Percentiles rank a stretch among this genome's conserved stretches.
phyloP scores from a whole-genome alignment of 2,888 invertebrate species.

The Allolobophora icterica region DNA sequence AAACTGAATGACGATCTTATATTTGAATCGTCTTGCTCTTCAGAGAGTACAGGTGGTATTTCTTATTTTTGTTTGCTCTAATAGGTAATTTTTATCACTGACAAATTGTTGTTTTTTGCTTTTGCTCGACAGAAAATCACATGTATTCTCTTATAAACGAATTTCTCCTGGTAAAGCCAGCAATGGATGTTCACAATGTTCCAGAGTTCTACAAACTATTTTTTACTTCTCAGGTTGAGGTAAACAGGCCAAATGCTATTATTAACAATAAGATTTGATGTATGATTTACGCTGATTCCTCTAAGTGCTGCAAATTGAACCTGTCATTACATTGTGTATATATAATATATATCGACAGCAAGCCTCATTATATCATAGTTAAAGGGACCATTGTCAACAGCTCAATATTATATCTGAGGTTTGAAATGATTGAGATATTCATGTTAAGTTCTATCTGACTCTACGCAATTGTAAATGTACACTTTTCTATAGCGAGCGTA shows the following conservation, averaged over 20 bases:
- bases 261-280: background rate
- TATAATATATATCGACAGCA: too few species aligned
- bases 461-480: too few species aligned
- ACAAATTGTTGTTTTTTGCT: background rate
- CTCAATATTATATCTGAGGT: too few species aligned
- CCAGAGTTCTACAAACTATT: slow-evolving; percentile 87
- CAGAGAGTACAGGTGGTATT: background rate
- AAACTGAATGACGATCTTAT: background rate
- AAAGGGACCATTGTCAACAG: too few species aligned
- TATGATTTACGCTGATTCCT: background rate
- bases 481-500: too few species aligned
- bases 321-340: background rate
- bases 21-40: background rate
- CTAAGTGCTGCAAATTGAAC: too few species aligned
- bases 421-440: too few species aligned
- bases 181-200: slow-evolving; percentile 78
- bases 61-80: background rate
- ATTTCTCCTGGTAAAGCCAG: slow-evolving; percentile 79
- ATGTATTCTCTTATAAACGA: slow-evolving; percentile 81
- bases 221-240: slow-evolving; percentile 76
- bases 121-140: slow-evolving; percentile 70
- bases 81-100: background rate
- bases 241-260: slow-evolving; percentile 43
- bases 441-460: too few species aligned
- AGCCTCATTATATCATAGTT: too few species aligned